A percentile compares a stretch with the other conserved stretches of the same genome.
These are phyloP conservation scores for Gasteruption jaculator DNA, from an alignment of 2,888 invertebrate genomes.

Conservation along the genomic window DNA sequence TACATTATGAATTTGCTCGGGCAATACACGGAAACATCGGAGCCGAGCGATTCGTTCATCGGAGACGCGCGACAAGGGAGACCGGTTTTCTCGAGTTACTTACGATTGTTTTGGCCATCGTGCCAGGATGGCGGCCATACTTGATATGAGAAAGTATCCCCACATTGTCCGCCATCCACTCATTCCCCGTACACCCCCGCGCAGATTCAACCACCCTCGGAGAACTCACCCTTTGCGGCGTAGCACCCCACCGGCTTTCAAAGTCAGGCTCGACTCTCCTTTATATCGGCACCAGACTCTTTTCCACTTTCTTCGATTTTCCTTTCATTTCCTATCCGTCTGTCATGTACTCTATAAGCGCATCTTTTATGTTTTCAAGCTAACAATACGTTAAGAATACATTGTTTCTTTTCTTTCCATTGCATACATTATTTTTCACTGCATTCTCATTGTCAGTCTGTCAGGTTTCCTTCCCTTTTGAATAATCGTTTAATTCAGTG, in stretches of 20 bases:
- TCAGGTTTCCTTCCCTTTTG: too few relatives aligned
- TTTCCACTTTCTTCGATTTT: conserved; percentile 13
- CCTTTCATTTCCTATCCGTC: not conserved
- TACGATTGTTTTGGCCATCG: conserved; percentile 52
- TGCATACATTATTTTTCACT: too few relatives aligned
- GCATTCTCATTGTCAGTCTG: too few relatives aligned
- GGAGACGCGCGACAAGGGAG: conserved; percentile 21
- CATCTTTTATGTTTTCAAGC: too few relatives aligned
- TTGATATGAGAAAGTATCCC: conserved; percentile 53
- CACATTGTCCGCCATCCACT: conserved; percentile 50
- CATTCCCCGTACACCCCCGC: conserved; percentile 48
- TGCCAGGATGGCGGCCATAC: conserved; percentile 52
- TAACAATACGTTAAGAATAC: too few relatives aligned
- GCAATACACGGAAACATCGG: too few relatives aligned
- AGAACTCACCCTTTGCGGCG: conserved; percentile 29
- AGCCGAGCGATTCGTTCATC: too few relatives aligned
- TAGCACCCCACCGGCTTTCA: conserved; percentile 32
- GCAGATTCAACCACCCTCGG: conserved; percentile 41
- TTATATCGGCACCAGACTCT: conserved; percentile 15
- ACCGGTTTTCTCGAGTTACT: conserved; percentile 32
- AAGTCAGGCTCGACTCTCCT: conserved; percentile 37
- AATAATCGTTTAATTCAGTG: too few relatives aligned
- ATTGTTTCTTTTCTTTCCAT: too few relatives aligned
- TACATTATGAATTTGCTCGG: too few relatives aligned
- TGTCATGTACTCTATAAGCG: too few relatives aligned